A percentile compares a stretch with the other conserved stretches of the same genome.
Conservation (phyloP, 2,113 vertebrate species). For the Polypterus bichir region DNA sequence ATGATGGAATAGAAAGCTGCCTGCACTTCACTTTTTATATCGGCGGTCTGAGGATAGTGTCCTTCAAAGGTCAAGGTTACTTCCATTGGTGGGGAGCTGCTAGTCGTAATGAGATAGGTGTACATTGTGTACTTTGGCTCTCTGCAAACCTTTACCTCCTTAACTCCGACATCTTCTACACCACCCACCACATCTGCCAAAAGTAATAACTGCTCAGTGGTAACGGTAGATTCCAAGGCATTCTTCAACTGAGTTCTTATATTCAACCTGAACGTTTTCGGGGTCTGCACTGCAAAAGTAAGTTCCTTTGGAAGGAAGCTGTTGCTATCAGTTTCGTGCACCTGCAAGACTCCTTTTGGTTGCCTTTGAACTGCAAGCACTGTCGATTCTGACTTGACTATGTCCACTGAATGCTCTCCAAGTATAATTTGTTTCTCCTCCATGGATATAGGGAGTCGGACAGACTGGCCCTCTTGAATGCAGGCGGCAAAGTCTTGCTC, state of each 20-base stretch:
- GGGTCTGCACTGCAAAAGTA: constrained; percentile 36
- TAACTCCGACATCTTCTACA: constrained; percentile 48
- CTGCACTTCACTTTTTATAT: constrained; percentile 56
- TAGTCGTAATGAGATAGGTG: constrained; percentile 59
- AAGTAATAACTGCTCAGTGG: constrained; percentile 48
- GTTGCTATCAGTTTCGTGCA: constrained; percentile 38
- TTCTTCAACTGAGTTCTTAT: constrained; percentile 53
- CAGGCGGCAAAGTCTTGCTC: constrained; percentile 54
- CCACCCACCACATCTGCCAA: constrained; percentile 53
- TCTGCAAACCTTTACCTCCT: constrained; percentile 41
- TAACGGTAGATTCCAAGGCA: constrained; percentile 54
- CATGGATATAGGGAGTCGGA: constrained; percentile 51
- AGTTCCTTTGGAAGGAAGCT: constrained; percentile 52
- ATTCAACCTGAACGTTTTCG: constrained; percentile 39
- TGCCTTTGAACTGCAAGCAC: constrained; percentile 33
- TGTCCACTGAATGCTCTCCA: constrained; percentile 34
- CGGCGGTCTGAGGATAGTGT: constrained; percentile 51
- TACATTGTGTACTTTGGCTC: constrained; percentile 44
- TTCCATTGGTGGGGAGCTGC: constrained; percentile 46
- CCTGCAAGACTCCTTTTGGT: constrained; percentile 22
- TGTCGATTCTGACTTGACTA: constrained; percentile 26
- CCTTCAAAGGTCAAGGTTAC: constrained; percentile 55
- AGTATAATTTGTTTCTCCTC: constrained; percentile 55
- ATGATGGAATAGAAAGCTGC: constrained; percentile 60
- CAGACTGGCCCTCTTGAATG: constrained; percentile 54